Evolutionary conservation across 2,888 invertebrate species (phyloP).

Genomic region (Mylabris sibirica): DNA sequence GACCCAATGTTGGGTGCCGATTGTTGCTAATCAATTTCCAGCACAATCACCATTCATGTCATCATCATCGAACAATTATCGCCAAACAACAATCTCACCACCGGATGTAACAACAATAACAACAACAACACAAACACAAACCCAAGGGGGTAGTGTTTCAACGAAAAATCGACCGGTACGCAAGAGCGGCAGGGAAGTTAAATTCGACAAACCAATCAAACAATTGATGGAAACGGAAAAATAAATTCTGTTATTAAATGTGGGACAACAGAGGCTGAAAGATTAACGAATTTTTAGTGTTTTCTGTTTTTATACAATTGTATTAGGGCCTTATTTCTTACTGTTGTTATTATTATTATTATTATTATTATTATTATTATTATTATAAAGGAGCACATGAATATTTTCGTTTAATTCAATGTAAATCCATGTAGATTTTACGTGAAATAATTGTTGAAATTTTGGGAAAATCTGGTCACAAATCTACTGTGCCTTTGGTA

Average conservation of each 20-base stretch:
- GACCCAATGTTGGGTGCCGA: constrained; percentile 71
- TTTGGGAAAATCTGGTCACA: constrained; percentile 25
- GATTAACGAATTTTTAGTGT: constrained; percentile 3
- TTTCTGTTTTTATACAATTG: neutral
- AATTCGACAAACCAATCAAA: constrained; percentile 41
- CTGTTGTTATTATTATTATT: neutral
- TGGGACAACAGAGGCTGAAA: constrained; percentile 11
- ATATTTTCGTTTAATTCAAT: neutral
- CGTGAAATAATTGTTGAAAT: neutral
- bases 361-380: too few species aligned
- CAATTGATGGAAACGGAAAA: constrained; percentile 10
- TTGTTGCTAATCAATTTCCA: constrained; percentile 77
- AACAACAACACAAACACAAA: too few species aligned
- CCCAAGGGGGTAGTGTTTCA: constrained; percentile 26
- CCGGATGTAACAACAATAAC: neutral
- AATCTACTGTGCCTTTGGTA: constrained; percentile 38
- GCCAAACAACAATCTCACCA: constrained; percentile 17
- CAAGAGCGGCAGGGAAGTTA: constrained; percentile 45
- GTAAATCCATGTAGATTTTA: neutral
- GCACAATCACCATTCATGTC: constrained; percentile 71
- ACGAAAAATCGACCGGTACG: constrained; percentile 43
- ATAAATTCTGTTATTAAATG: neutral
- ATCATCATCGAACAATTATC: constrained; percentile 40
- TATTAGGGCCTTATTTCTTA: constrained; percentile 1
- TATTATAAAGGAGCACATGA: neutral